Evolutionary conservation across 1,140 invertebrate species (phyloP), one percentile per base, ranked within the genome.

Genomic region (Limonius californicus): DNA sequence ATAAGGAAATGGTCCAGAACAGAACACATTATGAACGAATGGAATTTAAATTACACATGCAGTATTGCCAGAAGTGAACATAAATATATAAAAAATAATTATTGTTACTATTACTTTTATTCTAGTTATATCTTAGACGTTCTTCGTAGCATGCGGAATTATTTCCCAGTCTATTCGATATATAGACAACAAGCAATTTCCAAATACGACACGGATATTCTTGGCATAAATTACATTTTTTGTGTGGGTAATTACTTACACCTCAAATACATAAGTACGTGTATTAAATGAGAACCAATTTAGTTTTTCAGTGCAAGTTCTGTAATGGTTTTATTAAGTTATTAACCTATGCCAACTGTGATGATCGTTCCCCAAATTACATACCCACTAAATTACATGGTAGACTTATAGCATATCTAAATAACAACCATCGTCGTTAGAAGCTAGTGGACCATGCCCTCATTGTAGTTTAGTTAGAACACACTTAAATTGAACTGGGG

Each of bases 261-360:
- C 35, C n/a, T 39, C n/a, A 39, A 39, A 39, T 12, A 39, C 11
- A 39, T 39, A 12, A 14, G n/a, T 9, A 12, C 23, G 23, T 27
- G 9, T 39, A 39, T 39, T 39, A 39, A 39, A 39, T n/a, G 35
- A 12, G 35, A 39, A 39, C 35, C 35, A 39, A 39, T 57, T 56
- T 47, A 57, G 54, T 62, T 62, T 30, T 55, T 30, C 54, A 57
- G 23, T 57, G 42, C 56, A 62, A 56, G 56, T 39, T 63, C 54
- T 63, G 57, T 63, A 63, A 63, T 63, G 56, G 55, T 54, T 63
- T 58, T 63, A 63, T 63, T 63, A 63, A 63, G 61, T 63, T 63
- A 63, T 63, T 63, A 63, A 63, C 61, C 56, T 63, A 63, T 63
- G 50, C 61, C 61, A 63, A 63, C 61, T 63, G 61, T 63, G 61